phyloP scores from a whole-genome alignment of 1,140 invertebrate species.

The Cydia strobilella region DNA sequence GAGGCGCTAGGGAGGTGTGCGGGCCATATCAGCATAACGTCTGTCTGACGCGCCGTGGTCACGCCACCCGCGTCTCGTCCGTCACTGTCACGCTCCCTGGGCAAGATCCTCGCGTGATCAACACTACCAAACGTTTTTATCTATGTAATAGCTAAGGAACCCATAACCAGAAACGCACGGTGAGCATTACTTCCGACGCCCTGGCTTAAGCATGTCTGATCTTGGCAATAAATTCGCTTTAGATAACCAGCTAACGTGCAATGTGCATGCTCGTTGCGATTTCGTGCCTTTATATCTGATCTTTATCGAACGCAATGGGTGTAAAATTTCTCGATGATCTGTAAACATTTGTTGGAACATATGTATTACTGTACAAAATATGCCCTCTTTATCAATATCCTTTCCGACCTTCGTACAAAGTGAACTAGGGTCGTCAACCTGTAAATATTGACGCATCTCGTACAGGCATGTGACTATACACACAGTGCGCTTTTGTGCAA shows the following conservation, averaged over 20 bases:
- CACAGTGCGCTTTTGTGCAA: slow-evolving; percentile 36
- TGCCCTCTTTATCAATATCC: slow-evolving; percentile 38
- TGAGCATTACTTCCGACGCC: slow-evolving; percentile 50
- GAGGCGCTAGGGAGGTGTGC: slow-evolving; percentile 32
- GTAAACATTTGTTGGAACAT: slow-evolving; percentile 17
- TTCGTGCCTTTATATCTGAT: slow-evolving; percentile 61
- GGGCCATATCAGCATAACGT: slow-evolving; percentile 18
- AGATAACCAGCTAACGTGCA: slow-evolving; percentile 62
- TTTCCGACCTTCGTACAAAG: slow-evolving; percentile 39
- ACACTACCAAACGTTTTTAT: slow-evolving; percentile 70
- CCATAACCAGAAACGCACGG: slow-evolving; percentile 61
- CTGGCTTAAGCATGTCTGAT: slow-evolving; percentile 67
- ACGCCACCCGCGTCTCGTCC: slow-evolving; percentile 53
- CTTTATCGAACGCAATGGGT: slow-evolving; percentile 48
- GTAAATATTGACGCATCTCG: slow-evolving; percentile 66
- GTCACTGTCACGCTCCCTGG: slow-evolving; percentile 63
- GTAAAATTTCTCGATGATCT: slow-evolving; percentile 38
- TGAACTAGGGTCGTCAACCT: slow-evolving; percentile 58
- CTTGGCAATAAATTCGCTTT: slow-evolving; percentile 69
- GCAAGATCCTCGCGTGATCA: slow-evolving; percentile 67
- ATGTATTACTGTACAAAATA: slow-evolving; percentile 33
- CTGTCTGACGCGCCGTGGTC: slow-evolving; percentile 29
- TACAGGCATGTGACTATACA: slow-evolving; percentile 50
- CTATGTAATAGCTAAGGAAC: slow-evolving; percentile 66
- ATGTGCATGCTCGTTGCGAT: slow-evolving; percentile 61